These are phyloP conservation scores for Marmota monax DNA, from an alignment of 2,113 vertebrate genomes.

Conservation along the genomic window DNA sequence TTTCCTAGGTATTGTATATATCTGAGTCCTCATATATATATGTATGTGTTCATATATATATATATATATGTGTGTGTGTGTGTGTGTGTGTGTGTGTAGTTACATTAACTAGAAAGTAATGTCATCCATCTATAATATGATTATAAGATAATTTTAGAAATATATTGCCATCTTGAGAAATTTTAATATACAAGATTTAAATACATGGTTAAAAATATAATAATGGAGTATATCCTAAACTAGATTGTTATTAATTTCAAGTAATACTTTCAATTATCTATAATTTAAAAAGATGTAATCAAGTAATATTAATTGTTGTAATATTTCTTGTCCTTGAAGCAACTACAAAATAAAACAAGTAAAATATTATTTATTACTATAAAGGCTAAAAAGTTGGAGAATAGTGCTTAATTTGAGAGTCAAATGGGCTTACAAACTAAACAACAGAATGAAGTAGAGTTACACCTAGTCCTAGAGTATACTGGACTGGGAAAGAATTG, in stretches of 20 bases:
- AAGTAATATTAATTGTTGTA: constrained; percentile 39
- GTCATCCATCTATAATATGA: background rate
- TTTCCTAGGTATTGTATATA: background rate
- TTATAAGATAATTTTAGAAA: background rate
- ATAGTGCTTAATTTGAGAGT: constrained; percentile 38
- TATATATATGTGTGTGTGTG: background rate
- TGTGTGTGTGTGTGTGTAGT: fast-evolving
- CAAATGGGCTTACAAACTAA: constrained; percentile 16
- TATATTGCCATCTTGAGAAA: background rate
- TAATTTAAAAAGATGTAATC: constrained; percentile 3
- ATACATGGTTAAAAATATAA: constrained; percentile 10
- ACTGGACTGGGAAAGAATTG: background rate
- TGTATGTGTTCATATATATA: no score
- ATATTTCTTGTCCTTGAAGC: constrained; percentile 14
- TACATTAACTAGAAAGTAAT: constrained; percentile 73
- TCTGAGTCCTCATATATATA: no score
- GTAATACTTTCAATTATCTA: constrained; percentile 19
- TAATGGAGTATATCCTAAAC: background rate
- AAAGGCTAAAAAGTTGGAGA: constrained; percentile 39
- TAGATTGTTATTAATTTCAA: constrained; percentile 43
- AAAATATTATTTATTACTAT: constrained; percentile 52
- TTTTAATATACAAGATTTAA: constrained; percentile 13
- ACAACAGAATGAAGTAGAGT: background rate
- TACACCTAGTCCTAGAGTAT: background rate
- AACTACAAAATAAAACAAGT: constrained; percentile 58